phyloP scores from a whole-genome alignment of 2,113 vertebrate species.

The Eira barbara region DNA sequence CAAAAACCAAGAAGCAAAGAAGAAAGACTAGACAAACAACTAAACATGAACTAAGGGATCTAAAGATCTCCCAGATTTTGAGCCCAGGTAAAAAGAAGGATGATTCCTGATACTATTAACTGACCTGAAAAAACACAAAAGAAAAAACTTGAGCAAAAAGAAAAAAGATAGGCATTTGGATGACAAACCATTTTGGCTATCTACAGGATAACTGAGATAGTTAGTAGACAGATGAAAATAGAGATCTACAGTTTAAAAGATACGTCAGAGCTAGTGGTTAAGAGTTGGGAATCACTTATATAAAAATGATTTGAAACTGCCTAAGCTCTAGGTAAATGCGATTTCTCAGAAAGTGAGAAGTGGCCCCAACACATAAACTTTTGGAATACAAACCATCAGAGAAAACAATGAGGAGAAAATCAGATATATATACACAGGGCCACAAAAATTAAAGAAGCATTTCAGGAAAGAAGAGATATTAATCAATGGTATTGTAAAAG shows the following conservation, averaged over 20 bases:
- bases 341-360: slow-evolving; percentile 4
- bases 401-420: neutral
- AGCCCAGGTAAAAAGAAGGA: neutral
- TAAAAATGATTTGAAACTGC: neutral
- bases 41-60: neutral
- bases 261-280: neutral
- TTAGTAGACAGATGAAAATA: neutral
- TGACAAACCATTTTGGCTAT: neutral
- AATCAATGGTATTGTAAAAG: neutral
- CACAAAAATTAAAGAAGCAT: neutral
- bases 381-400: neutral
- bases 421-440: neutral
- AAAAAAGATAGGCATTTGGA: neutral
- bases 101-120: neutral
- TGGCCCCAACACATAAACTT: neutral
- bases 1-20: neutral
- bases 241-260: neutral
- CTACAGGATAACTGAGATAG: neutral
- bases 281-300: neutral
- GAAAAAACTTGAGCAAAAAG: neutral
- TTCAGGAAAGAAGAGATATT: neutral
- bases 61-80: neutral
- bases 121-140: neutral
- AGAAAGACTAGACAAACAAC: neutral
- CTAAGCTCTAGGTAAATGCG: neutral